Percentiles rank a stretch among this genome's conserved stretches.
Conservation (phyloP, 2,113 vertebrate species). For the Cranoglanis bouderius region DNA sequence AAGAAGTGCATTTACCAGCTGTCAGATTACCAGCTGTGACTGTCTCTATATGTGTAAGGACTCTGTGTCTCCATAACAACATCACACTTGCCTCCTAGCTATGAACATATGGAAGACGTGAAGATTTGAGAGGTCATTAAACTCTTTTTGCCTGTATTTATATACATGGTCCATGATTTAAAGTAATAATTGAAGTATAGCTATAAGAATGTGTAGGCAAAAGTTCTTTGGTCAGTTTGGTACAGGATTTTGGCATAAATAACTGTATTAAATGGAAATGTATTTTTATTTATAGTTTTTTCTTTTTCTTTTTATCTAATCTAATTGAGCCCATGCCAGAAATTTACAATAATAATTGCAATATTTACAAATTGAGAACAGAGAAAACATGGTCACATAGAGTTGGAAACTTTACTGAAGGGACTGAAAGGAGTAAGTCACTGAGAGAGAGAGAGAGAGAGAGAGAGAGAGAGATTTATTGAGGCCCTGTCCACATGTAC, state of each 20-base stretch:
- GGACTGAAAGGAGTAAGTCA: background rate
- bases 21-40: constrained; percentile 26
- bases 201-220: background rate
- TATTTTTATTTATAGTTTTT: background rate
- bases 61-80: constrained; percentile 16
- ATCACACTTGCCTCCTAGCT: background rate
- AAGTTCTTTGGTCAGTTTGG: background rate
- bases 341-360: background rate
- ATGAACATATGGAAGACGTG: background rate
- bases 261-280: background rate
- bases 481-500: background rate
- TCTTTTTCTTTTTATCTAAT: background rate
- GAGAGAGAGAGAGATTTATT: background rate
- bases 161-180: background rate
- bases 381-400: background rate
- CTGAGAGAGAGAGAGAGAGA: background rate
- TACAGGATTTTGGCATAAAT: background rate
- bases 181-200: background rate
- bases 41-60: background rate
- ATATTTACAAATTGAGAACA: background rate
- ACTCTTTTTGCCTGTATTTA: background rate
- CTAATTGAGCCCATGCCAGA: background rate
- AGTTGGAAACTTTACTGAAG: background rate
- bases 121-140: background rate
- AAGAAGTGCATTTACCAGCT: constrained; percentile 29